Conservation (phyloP, 2,113 vertebrate genomes). For the Meriones unguiculatus region DNA sequence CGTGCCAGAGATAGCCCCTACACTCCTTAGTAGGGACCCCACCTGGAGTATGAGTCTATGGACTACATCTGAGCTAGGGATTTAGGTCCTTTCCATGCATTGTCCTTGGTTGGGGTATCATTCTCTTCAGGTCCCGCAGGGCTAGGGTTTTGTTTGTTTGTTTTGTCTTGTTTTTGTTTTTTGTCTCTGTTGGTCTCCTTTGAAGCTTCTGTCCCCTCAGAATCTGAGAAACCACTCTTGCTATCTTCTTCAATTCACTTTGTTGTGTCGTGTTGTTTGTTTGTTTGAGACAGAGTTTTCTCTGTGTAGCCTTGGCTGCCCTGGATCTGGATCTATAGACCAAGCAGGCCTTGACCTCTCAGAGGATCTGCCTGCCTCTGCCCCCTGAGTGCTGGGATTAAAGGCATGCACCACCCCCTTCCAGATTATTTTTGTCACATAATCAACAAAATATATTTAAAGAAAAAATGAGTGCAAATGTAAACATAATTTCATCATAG, state of each 20-base stretch:
- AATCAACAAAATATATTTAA: not conserved
- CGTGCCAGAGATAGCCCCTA: too few species aligned
- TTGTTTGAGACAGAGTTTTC: not conserved
- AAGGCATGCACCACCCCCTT: fast-evolving
- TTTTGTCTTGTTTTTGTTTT: too few species aligned
- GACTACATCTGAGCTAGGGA: too few species aligned
- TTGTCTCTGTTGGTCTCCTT: too few species aligned
- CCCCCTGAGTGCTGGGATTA: not conserved
- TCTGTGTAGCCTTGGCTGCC: not conserved
- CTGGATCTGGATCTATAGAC: not conserved
- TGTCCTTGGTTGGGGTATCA: too few species aligned
- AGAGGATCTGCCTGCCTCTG: not conserved
- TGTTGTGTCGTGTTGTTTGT: not conserved
- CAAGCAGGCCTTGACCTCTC: not conserved
- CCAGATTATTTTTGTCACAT: not conserved
- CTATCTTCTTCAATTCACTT: not conserved
- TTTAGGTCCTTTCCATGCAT: too few species aligned
- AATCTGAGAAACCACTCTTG: not conserved
- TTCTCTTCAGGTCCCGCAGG: too few species aligned
- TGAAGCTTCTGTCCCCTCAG: too few species aligned
- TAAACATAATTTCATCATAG: not conserved
- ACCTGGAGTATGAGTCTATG: too few species aligned
- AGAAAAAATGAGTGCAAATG: not conserved
- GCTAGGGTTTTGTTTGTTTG: too few species aligned
- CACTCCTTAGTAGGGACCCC: too few species aligned